Conservation (phyloP, 2,888 invertebrate species). For the Helleia helle region DNA sequence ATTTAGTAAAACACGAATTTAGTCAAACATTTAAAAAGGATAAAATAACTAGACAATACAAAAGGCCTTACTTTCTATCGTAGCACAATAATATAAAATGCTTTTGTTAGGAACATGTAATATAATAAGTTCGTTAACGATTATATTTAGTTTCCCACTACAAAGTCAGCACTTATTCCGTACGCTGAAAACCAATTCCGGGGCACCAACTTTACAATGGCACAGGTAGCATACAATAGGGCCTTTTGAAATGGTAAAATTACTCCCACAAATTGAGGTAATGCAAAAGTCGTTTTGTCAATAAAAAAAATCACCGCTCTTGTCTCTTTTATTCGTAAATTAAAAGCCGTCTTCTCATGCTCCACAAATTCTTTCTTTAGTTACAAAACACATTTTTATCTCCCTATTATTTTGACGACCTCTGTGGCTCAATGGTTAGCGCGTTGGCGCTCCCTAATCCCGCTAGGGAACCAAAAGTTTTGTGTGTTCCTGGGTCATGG, state of each 20-base stretch:
- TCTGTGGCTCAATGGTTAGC: too few species aligned
- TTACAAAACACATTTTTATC: constrained; percentile 4
- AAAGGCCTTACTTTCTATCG: too few species aligned
- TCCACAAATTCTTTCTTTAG: constrained; percentile 6
- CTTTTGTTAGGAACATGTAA: neutral
- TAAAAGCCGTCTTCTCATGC: constrained; percentile 7
- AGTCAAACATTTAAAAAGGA: too few species aligned
- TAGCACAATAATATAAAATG: too few species aligned
- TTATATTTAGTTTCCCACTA: constrained; percentile 19
- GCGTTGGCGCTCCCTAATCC: too few species aligned
- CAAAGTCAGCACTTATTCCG: constrained; percentile 19
- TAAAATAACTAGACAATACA: too few species aligned
- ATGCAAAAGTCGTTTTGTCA: constrained; percentile 38
- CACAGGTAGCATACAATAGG: constrained; percentile 24
- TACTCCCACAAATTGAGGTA: constrained; percentile 39
- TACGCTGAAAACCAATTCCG: constrained; percentile 23
- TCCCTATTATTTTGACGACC: too few species aligned
- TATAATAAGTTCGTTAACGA: constrained; percentile 13
- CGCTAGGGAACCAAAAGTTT: too few species aligned
- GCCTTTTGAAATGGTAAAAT: constrained; percentile 32
- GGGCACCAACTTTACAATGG: constrained; percentile 29
- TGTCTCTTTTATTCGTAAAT: constrained; percentile 7
- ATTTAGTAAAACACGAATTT: too few species aligned
- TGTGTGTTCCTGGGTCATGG: too few species aligned
- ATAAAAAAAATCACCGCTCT: constrained; percentile 32